These are phyloP conservation scores for Zophobas atratus DNA, from an alignment of 1,140 invertebrate species.

Conservation along the genomic window DNA sequence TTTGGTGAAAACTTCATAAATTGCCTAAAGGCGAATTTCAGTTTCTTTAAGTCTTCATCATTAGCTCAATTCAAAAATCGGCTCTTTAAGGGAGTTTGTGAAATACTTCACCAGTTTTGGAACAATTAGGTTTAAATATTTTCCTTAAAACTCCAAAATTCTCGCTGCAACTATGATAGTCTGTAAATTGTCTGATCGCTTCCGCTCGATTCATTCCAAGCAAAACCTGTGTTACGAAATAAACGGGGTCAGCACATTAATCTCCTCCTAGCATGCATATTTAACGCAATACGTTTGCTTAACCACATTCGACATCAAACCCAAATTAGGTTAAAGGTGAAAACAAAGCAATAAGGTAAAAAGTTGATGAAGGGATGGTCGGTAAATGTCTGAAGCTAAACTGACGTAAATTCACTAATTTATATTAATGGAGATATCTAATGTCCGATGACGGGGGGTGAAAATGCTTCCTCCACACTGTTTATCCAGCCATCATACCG, in stretches of 20 bases:
- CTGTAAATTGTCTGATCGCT: background rate
- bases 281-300: constrained; percentile 42
- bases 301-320: constrained; percentile 50
- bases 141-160: constrained; percentile 13
- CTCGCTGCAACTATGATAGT: constrained; percentile 9
- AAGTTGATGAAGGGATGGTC: constrained; percentile 51
- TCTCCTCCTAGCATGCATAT: constrained; percentile 39
- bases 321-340: constrained; percentile 54
- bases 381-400: constrained; percentile 51
- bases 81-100: constrained; percentile 30
- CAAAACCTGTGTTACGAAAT: constrained; percentile 18
- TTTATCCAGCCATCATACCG: constrained; percentile 61
- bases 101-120: constrained; percentile 34
- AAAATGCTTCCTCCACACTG: constrained; percentile 55
- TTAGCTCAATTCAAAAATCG: constrained; percentile 42
- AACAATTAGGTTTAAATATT: background rate
- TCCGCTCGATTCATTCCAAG: background rate
- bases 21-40: constrained; percentile 43
- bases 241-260: constrained; percentile 37
- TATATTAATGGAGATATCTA: constrained; percentile 64
- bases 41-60: constrained; percentile 42
- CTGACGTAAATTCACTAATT: constrained; percentile 60
- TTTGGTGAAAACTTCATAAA: constrained; percentile 46
- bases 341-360: constrained; percentile 58
- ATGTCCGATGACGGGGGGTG: constrained; percentile 59